These are phyloP conservation scores for Epinephelus coioides DNA, from an alignment of 2,797 vertebrate genomes.

Conservation along the genomic window DNA sequence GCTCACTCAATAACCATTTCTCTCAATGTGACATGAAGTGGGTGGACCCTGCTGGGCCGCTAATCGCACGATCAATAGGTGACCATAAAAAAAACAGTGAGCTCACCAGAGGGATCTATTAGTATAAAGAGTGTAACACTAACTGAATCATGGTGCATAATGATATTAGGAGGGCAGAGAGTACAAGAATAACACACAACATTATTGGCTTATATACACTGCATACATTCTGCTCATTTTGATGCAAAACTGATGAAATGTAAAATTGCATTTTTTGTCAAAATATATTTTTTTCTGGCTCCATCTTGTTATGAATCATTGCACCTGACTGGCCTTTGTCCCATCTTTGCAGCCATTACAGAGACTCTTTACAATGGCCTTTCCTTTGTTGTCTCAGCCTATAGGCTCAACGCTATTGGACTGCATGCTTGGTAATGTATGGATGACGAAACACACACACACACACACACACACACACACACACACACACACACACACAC, in stretches of 20 bases:
- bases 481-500: slow-evolving; percentile 31
- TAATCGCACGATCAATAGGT: slow-evolving; percentile 82
- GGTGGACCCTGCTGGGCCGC: slow-evolving; percentile 68
- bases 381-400: slow-evolving; percentile 77
- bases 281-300: not conserved
- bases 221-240: not conserved
- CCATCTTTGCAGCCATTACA: slow-evolving; percentile 58
- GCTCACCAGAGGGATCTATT: slow-evolving; percentile 64
- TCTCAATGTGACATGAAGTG: slow-evolving; percentile 76
- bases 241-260: not conserved
- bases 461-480: slow-evolving; percentile 30
- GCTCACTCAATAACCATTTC: slow-evolving; percentile 82
- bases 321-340: slow-evolving; percentile 41
- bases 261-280: slow-evolving; percentile 5
- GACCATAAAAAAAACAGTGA: slow-evolving; percentile 78
- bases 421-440: slow-evolving; percentile 66
- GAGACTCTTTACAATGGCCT: slow-evolving; percentile 32
- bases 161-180: slow-evolving; percentile 37
- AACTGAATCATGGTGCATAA: slow-evolving; percentile 59
- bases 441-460: slow-evolving; percentile 64
- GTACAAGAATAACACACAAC: slow-evolving; percentile 13
- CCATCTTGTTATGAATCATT: slow-evolving; percentile 2
- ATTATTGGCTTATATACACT: not conserved
- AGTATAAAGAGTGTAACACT: slow-evolving; percentile 56
- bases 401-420: slow-evolving; percentile 59